Evolutionary conservation across 2,888 invertebrate genomes (phyloP).

Genomic region (Oligia strigilis): DNA sequence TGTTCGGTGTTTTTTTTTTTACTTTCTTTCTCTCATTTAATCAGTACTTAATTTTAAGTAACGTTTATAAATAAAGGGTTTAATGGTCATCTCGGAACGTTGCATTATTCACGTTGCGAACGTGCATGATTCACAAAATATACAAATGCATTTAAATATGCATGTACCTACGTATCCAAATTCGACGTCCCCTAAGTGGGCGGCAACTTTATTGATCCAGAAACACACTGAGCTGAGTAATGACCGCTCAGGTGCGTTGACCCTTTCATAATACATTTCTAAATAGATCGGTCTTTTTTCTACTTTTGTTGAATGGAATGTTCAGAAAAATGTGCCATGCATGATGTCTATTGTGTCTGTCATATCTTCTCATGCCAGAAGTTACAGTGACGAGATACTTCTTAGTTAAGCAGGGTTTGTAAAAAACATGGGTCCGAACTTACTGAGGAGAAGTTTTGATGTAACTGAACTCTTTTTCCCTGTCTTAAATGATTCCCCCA

Average conservation of each 20-base stretch:
- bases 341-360: background rate
- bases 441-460: background rate
- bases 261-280: slow-evolving; percentile 13
- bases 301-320: background rate
- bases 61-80: background rate
- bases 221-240: slow-evolving; percentile 60
- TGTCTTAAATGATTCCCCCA: background rate
- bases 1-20: no score
- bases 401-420: background rate
- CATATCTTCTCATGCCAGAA: background rate
- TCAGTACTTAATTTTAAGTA: no score
- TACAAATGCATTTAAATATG: background rate
- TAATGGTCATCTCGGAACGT: background rate
- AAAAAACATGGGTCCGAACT: background rate
- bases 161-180: slow-evolving; percentile 24
- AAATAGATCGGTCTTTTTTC: background rate
- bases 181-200: slow-evolving; percentile 45
- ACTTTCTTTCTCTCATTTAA: no score
- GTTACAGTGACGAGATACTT: background rate
- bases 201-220: slow-evolving; percentile 64
- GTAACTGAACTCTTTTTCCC: background rate
- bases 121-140: slow-evolving; percentile 41
- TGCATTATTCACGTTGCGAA: no score
- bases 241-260: slow-evolving; percentile 58
- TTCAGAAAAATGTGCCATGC: background rate